Evolutionary conservation across 2,113 vertebrate species (phyloP), one percentile per base, ranked within the genome.

Genomic region (Sitta europaea): DNA sequence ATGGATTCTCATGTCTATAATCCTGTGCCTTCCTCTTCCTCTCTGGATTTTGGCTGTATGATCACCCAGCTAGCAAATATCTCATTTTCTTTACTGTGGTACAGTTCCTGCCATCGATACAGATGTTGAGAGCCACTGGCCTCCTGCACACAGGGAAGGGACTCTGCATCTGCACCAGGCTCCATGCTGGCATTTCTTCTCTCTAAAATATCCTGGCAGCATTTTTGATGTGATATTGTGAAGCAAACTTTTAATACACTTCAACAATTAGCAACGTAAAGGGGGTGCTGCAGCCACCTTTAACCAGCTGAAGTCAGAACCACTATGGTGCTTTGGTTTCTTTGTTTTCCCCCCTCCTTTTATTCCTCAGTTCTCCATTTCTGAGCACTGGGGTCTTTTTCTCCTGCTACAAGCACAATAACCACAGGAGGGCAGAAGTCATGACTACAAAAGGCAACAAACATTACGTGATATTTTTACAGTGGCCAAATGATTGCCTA

Each of bases 101-200:
- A 5, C 25, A 54, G 27, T 25, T 48, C 21, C 11, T 59, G 58
- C 10, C 25, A 42, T 11, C 0, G 1, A 18, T 7, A 35, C 1
- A 48, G 55, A 22, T 57, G 43, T 27, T 63, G 59, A 24, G 48
- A 54, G 4, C 8, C 2, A 2, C 14, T 22, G 14, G 18, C 17
- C 47, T 36, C 22, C 12, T 1, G 1, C 10, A 2, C 11, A 6
- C 7, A 42, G 17, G 22, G 47, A 57, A 36, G 6, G 22, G 21
- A 40, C 31, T 65, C 23, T n/a, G 14, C 11, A 11, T 62, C 24
- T 35, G 5, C 15, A 6, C 11, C n/a, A 45, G 29, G 74, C 2
- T 77, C 65, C 33, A 6, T 12, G 4, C 35, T 63, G 38, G 7
- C 21, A 54, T 35, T 35, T 55, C 51, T 36, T 36, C 21, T 47